Base-by-base conservation (phyloP, 2,113 vertebrate species). In the Menura novaehollandiae region DNA sequence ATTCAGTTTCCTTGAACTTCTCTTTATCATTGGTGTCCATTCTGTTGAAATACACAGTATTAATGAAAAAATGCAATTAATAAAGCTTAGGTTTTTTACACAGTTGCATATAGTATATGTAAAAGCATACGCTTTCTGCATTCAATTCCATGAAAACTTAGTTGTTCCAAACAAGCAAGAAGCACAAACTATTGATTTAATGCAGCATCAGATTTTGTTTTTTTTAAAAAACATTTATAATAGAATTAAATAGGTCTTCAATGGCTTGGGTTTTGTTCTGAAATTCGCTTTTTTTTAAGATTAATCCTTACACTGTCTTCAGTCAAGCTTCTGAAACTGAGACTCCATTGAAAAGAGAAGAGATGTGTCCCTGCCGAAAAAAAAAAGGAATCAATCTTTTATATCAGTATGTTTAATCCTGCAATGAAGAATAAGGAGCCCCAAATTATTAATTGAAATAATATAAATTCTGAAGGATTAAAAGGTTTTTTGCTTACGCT, bases 401-500 rank as follows among this genome's bases (percentile, higher is more conserved):
- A 62, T 63, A 11, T 9, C 47, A 15, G 26, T 72, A 37, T 19
- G 0, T 46, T 81, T 85, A 62, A 33, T 30, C 37, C 62, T 52
- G 12, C 7, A 85, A 18, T 24, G 13, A 71, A 55, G 44, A 39
- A 62, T 43, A 47, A 63, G 28, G 2, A 76, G 3, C 7, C 8
- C 15, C 1, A 85, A 83, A 76, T 47, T 33, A 46, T 41, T 12
- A 13, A 79, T 51, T 67, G 60, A 75, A 71, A 84, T 66, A 37
- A 33, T 46, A 20, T 5, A 33, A 59, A 39, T 19, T 55, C 28
- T 84, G 21, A 87, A 74, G 9, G 13, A 52, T 49, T 81, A 32
- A 35, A 77, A 77, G 4, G 5, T 30, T 37, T 37, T 81, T 46
- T 73, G 8, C 6, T 8, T 47, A 11, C 0, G 0, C 15, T 52